phyloP scores from a whole-genome alignment of 2,888 invertebrate genomes.

The Merodon equestris region DNA sequence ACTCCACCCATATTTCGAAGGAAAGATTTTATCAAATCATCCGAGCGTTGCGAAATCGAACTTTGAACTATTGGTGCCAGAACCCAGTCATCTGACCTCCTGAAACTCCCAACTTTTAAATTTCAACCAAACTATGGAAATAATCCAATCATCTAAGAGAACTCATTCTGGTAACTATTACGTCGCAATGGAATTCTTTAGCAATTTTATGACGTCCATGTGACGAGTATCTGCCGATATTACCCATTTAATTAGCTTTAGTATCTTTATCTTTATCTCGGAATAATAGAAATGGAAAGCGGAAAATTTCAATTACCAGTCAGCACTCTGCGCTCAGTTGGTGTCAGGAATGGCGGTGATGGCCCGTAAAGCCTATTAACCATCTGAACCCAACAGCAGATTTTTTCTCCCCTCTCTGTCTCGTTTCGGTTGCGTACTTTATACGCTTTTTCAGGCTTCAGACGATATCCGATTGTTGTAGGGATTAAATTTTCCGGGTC shows the following conservation, averaged over 20 bases:
- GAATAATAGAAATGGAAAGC: constrained; percentile 34
- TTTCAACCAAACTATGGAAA: constrained; percentile 30
- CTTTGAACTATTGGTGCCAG: too few relatives aligned
- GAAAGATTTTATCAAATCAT: too few relatives aligned
- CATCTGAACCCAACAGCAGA: constrained; percentile 27
- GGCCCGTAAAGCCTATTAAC: constrained; percentile 31
- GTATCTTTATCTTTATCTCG: constrained; percentile 38
- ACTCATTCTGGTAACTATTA: too few relatives aligned
- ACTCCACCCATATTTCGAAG: too few relatives aligned
- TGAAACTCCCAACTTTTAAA: constrained; percentile 17
- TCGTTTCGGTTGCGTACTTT: background rate
- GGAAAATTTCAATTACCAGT: constrained; percentile 47
- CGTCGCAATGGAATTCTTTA: background rate
- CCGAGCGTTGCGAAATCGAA: too few relatives aligned
- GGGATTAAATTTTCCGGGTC: constrained; percentile 25
- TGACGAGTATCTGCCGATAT: constrained; percentile 40
- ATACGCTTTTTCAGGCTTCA: background rate
- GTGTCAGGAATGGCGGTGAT: background rate
- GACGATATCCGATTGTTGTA: constrained; percentile 36
- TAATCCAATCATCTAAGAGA: constrained; percentile 28
- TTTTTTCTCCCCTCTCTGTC: background rate
- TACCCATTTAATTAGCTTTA: constrained; percentile 48
- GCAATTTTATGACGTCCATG: constrained; percentile 20
- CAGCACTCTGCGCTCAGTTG: constrained; percentile 22
- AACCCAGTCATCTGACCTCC: too few relatives aligned